Percentiles rank a stretch among this genome's conserved stretches.
Evolutionary conservation across 2,888 invertebrate genomes (phyloP).

Genomic region (Bellardia pandia): DNA sequence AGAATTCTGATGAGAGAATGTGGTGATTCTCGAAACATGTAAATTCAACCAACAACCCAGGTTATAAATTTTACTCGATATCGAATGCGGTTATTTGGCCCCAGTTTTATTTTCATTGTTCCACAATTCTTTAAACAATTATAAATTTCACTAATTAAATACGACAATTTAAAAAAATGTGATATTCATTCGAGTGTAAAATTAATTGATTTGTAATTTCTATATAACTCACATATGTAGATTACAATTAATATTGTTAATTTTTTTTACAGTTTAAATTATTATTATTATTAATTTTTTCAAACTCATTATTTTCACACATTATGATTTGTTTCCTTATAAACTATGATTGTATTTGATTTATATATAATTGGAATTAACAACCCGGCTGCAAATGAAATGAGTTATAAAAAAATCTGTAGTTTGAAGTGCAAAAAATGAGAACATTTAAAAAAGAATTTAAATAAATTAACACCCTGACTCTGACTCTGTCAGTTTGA

Average conservation of each 20-base stretch:
- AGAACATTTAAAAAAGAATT: conserved; percentile 48
- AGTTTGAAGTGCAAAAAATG: neutral
- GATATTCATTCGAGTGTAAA: neutral
- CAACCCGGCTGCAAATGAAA: conserved; percentile 25
- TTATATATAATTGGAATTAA: neutral
- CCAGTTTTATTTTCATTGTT: too few relatives aligned
- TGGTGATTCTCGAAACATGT: too few relatives aligned
- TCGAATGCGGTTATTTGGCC: too few relatives aligned
- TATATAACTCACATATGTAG: neutral
- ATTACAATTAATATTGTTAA: neutral
- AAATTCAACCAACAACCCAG: too few relatives aligned
- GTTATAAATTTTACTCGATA: too few relatives aligned
- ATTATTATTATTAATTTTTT: conserved; percentile 34
- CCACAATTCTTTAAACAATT: neutral
- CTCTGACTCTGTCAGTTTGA: neutral
- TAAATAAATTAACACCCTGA: conserved; percentile 54
- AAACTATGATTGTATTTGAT: neutral
- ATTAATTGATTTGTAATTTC: neutral
- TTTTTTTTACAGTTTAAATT: neutral
- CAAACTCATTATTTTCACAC: conserved; percentile 51
- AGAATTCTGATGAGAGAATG: too few relatives aligned
- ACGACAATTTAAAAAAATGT: neutral
- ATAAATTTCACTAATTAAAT: too few relatives aligned
- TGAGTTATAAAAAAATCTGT: neutral
- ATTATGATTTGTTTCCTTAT: conserved; percentile 51